phyloP scores from a whole-genome alignment of 2,888 invertebrate genomes.

The Euplagia quadripunctaria region DNA sequence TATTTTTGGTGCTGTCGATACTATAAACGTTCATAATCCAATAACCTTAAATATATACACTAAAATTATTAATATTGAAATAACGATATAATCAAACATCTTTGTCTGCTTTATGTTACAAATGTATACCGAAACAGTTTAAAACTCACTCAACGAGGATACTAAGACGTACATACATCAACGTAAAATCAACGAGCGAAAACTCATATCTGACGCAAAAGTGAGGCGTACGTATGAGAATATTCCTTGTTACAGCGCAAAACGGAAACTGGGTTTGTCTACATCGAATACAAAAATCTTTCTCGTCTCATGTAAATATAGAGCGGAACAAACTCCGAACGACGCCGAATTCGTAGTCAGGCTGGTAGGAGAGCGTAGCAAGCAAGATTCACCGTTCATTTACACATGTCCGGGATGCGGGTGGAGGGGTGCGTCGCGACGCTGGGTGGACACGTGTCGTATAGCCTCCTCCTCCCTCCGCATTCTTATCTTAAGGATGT shows the following conservation, averaged over 20 bases:
- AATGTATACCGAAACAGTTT: background rate
- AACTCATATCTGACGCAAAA: conserved; percentile 37
- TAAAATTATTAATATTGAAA: too few relatives aligned
- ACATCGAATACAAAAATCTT: conserved; percentile 73
- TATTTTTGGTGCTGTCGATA: background rate
- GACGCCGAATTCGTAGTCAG: conserved; percentile 71
- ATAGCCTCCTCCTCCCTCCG: conserved; percentile 65
- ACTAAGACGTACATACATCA: conserved; percentile 31
- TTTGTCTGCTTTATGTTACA: background rate
- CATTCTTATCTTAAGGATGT: conserved; percentile 71
- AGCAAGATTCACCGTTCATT: conserved; percentile 71
- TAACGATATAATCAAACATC: background rate
- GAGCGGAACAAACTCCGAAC: conserved; percentile 77
- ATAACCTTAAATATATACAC: background rate
- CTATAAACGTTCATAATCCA: background rate
- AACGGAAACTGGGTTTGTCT: conserved; percentile 66
- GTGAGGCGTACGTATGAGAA: conserved; percentile 40
- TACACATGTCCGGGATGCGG: conserved; percentile 74
- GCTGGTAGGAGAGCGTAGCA: conserved; percentile 62
- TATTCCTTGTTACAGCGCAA: conserved; percentile 55
- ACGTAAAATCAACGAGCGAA: conserved; percentile 36
- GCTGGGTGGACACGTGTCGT: conserved; percentile 78
- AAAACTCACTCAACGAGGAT: background rate
- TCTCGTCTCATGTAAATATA: conserved; percentile 78
- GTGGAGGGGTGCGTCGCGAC: conserved; percentile 62